Percentiles rank a stretch among this genome's conserved stretches.
Conservation (phyloP, 2,113 vertebrate genomes). For the Turdus rufiventris region DNA sequence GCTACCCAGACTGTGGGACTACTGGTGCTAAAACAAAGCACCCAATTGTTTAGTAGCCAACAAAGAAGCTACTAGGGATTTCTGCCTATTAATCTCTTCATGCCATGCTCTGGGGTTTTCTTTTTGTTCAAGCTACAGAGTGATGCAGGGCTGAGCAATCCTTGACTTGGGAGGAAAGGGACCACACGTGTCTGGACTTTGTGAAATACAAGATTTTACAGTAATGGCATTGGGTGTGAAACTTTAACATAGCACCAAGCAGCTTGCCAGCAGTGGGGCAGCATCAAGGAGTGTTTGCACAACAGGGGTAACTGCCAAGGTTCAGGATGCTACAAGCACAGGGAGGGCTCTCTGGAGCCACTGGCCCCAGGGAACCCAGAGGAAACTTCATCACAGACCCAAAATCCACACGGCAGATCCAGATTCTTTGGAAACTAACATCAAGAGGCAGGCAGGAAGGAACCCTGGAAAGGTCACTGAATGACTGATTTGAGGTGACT, state of each 20-base stretch:
- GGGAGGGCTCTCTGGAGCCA: not conserved
- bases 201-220: not conserved
- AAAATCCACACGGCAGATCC: not conserved
- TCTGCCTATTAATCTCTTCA: not conserved
- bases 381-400: not conserved
- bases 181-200: rapidly evolving
- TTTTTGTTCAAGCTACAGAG: not conserved
- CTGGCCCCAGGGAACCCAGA: not conserved
- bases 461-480: not conserved
- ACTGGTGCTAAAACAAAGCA: not conserved
- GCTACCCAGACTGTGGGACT: not conserved
- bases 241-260: not conserved
- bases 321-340: not conserved
- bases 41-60: not conserved
- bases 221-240: not conserved
- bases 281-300: not conserved
- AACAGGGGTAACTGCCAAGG: not conserved
- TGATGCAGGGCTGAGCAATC: rapidly evolving
- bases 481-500: not conserved
- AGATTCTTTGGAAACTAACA: not conserved
- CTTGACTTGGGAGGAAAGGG: rapidly evolving
- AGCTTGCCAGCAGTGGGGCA: not conserved
- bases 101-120: not conserved
- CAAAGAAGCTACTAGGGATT: not conserved
- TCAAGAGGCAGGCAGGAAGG: not conserved